A percentile compares a stretch with the other conserved stretches of the same genome.
Evolutionary conservation across 2,797 vertebrate species (phyloP).

Genomic region (Synaphobranchus kaupii): DNA sequence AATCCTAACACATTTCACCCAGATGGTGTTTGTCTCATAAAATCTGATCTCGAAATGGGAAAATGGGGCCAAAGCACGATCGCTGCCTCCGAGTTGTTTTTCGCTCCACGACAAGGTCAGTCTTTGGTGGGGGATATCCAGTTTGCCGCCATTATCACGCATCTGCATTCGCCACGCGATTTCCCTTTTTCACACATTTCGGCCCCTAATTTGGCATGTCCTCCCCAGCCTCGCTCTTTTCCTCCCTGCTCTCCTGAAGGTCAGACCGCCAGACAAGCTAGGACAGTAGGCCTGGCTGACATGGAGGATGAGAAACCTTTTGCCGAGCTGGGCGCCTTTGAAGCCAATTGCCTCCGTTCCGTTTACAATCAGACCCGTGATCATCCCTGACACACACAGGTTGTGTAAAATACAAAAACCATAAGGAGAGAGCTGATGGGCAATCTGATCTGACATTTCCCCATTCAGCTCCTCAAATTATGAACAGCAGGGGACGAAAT

Average conservation of each 20-base stretch:
- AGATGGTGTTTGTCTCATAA: conserved; percentile 77
- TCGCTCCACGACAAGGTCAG: background rate
- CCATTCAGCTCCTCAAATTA: conserved; percentile 4
- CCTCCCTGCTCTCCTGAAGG: background rate
- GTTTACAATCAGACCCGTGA: background rate
- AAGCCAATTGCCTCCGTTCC: background rate
- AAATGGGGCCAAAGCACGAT: conserved; percentile 58
- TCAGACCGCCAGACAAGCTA: background rate
- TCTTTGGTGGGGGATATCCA: no score
- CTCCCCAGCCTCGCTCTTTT: background rate
- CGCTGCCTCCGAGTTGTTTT: conserved; percentile 42
- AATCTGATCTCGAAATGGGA: conserved; percentile 64
- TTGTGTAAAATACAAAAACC: conserved; percentile 5
- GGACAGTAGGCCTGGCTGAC: background rate
- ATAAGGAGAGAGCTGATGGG: background rate
- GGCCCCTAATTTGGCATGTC: background rate
- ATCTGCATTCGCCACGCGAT: background rate
- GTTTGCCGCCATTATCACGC: background rate
- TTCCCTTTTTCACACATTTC: background rate
- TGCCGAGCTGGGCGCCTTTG: background rate
- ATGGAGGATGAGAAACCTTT: background rate
- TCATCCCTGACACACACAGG: conserved; percentile 1
- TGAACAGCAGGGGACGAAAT: background rate
- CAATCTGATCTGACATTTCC: conserved; percentile 13
- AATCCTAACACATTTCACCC: conserved; percentile 67